Conservation (phyloP, 2,888 invertebrate species). For the Bhutanitis thaidina region DNA sequence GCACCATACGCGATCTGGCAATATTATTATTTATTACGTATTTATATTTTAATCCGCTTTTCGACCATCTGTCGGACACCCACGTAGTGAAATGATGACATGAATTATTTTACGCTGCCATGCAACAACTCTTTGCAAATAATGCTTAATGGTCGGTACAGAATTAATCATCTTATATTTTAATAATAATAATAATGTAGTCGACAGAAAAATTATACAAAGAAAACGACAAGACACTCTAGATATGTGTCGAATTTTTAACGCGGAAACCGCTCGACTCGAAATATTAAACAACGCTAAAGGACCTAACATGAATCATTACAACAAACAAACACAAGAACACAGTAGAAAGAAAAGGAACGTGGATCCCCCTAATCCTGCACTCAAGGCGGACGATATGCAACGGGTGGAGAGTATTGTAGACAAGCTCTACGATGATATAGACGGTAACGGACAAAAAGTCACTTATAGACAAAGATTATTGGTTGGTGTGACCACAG, state of each 20-base stretch:
- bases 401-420: constrained; percentile 53
- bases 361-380: constrained; percentile 30
- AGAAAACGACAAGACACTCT: constrained; percentile 60
- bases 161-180: no score
- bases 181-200: constrained; percentile 31
- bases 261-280: constrained; percentile 40
- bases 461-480: constrained; percentile 42
- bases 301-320: constrained; percentile 13
- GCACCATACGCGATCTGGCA: no score
- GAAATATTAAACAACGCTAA: constrained; percentile 10
- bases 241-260: constrained; percentile 62
- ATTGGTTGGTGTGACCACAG: constrained; percentile 21
- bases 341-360: constrained; percentile 33
- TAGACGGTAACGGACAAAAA: constrained; percentile 35
- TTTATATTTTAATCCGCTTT: no score
- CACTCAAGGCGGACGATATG: constrained; percentile 36
- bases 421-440: constrained; percentile 59
- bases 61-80: no score
- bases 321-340: neutral
- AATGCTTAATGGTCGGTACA: no score
- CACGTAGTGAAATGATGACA: no score
- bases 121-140: no score
- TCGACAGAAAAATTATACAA: constrained; percentile 51
- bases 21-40: no score
- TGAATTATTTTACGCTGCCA: no score